phyloP scores from a whole-genome alignment of 2,888 invertebrate genomes.

The Drosophila eohydei region DNA sequence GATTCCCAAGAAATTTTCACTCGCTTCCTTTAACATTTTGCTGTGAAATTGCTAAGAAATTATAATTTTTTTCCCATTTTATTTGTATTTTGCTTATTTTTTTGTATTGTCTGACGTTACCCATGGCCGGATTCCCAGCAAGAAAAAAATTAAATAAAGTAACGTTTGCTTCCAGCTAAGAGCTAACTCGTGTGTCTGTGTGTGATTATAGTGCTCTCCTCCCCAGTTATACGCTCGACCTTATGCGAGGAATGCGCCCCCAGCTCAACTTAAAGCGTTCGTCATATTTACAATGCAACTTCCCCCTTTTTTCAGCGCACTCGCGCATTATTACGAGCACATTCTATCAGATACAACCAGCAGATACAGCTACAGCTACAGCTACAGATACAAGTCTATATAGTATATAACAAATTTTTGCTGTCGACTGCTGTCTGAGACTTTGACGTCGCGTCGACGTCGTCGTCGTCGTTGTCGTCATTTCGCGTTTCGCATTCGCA shows the following conservation, averaged over 20 bases:
- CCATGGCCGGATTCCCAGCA: conserved; percentile 57
- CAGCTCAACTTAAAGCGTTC: conserved; percentile 63
- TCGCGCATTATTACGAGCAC: conserved; percentile 62
- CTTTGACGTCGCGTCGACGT: conserved; percentile 64
- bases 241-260: conserved; percentile 76
- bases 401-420: conserved; percentile 66
- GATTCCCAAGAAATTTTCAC: conserved; percentile 46
- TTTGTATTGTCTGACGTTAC: conserved; percentile 38
- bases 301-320: conserved; percentile 54
- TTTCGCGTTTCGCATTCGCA: conserved; percentile 68
- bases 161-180: conserved; percentile 50
- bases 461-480: conserved; percentile 47
- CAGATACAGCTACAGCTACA: conserved; percentile 30
- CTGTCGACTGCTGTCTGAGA: conserved; percentile 69
- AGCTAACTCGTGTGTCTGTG: conserved; percentile 35
- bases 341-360: conserved; percentile 69
- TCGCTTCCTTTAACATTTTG: conserved; percentile 41
- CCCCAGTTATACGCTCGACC: conserved; percentile 60
- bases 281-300: conserved; percentile 64
- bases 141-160: conserved; percentile 26
- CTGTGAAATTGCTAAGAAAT: conserved; percentile 47
- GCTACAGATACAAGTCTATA: conserved; percentile 43
- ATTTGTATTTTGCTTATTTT: conserved; percentile 4
- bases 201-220: conserved; percentile 24
- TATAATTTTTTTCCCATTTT: conserved; percentile 19